Base-by-base conservation (phyloP, 2,797 vertebrate species). In the Taeniopygia guttata region DNA sequence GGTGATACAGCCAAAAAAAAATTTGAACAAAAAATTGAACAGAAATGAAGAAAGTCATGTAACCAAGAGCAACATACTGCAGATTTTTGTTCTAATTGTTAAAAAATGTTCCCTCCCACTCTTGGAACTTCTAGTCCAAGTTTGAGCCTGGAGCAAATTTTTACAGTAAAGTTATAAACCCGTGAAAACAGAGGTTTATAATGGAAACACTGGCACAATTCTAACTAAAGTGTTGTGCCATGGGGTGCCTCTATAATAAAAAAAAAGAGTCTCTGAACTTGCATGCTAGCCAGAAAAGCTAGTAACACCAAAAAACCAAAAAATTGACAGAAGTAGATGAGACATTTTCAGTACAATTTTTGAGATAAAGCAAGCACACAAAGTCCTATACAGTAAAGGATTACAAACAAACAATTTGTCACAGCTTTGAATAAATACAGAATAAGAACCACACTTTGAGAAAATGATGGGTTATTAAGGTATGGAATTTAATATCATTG, bases 391-490 rank as follows among this genome's bases (percentile, higher is more conserved):
- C 30, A 26, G 6, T 60, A 84, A 86, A 95, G 63, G 77, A 84
- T 45, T 48, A 78, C 84, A 95, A 97, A 92, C 46, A 93, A 93
- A 82, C 52, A 89, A 74, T 89, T 87, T 84, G 40, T 46, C 72
- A 49, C 12, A 68, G 49, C 43, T 91, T 55, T 62, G 81, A 80
- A 94, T 64, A 96, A 95, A 96, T 94, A 95, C 93, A 98, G 98
- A 98, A 98, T 97, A 97, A 96, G 97, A 98, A 97, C 97, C 94
- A 97, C 97, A 97, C 98, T 99, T 98, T 98, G 97, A 98, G 98
- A 98, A 98, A 98, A 98, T 98, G 98, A 98, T 98, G 98, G 98
- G 98, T 98, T 99, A 99, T 99, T 99, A 99, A 98, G 97, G 98
- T 98, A 97, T 97, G 96, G 98, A 97, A 98, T 98, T 98, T 98